phyloP scores from a whole-genome alignment of 2,888 invertebrate genomes.

The Metopia argyrocephala region DNA sequence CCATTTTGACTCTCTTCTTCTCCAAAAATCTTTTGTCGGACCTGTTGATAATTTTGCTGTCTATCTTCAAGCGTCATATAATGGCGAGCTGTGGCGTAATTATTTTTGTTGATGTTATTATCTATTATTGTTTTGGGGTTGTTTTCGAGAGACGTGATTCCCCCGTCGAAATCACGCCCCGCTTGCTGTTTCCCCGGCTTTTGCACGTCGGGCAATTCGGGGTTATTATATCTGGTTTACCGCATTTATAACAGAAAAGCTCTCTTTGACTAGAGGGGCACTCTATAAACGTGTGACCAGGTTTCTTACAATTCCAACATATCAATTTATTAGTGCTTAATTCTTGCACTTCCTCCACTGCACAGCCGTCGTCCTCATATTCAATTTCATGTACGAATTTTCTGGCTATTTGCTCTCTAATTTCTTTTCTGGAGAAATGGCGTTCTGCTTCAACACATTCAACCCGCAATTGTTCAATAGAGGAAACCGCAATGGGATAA shows the following conservation, averaged over 20 bases:
- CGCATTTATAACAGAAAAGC: no score
- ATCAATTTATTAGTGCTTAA: no score
- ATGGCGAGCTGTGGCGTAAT: not conserved
- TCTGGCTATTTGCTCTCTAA: no score
- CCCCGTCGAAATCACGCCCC: not conserved
- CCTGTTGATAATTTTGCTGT: not conserved
- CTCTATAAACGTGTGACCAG: not conserved
- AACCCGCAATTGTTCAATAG: not conserved
- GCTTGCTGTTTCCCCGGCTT: not conserved
- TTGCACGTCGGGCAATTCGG: not conserved
- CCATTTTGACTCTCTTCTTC: no score
- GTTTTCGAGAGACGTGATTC: not conserved
- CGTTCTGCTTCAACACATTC: not conserved
- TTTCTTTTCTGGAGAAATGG: not conserved
- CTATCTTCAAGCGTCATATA: not conserved
- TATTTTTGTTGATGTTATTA: no score
- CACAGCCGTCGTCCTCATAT: no score
- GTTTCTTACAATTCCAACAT: conserved; percentile 1
- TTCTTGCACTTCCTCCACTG: no score
- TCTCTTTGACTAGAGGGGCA: not conserved
- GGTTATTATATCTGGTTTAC: no score
- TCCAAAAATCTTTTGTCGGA: not conserved
- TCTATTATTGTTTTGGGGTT: not conserved
- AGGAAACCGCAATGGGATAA: conserved; percentile 1
- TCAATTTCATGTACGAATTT: no score